Evolutionary conservation across 2,888 invertebrate genomes (phyloP).

Genomic region (Volucella inanis): DNA sequence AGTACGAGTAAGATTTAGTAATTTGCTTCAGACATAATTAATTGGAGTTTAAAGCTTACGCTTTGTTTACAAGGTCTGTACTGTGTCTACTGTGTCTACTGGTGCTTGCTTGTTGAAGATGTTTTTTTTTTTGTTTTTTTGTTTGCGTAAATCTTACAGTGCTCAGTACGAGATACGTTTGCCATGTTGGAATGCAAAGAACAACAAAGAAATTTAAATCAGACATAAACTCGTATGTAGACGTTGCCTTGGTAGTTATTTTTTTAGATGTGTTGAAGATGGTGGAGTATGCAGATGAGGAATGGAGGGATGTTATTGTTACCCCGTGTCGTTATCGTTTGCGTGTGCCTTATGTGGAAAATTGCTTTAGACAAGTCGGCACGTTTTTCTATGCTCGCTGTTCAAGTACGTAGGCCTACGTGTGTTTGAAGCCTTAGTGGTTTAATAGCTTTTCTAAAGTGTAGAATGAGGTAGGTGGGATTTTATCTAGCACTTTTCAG

Average conservation of each 20-base stretch:
- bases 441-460: no score
- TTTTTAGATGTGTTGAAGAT: no score
- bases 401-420: no score
- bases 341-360: constrained; percentile 47
- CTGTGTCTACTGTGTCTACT: no score
- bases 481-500: no score
- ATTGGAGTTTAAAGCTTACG: constrained; percentile 59
- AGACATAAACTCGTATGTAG: constrained; percentile 30
- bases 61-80: constrained; percentile 25
- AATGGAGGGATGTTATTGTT: constrained; percentile 35
- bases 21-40: constrained; percentile 53
- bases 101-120: neutral
- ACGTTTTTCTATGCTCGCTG: no score
- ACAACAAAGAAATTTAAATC: constrained; percentile 58
- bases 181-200: constrained; percentile 37
- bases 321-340: constrained; percentile 40
- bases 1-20: constrained; percentile 31
- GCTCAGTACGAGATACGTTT: constrained; percentile 34
- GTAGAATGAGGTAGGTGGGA: no score
- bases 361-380: constrained; percentile 36
- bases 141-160: constrained; percentile 34
- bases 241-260: neutral
- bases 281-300: no score
- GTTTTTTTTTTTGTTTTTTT: constrained; percentile 3
- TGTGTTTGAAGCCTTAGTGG: no score